Base-by-base conservation (phyloP, 2,797 vertebrate genomes). In the Anguilla marmorata region DNA sequence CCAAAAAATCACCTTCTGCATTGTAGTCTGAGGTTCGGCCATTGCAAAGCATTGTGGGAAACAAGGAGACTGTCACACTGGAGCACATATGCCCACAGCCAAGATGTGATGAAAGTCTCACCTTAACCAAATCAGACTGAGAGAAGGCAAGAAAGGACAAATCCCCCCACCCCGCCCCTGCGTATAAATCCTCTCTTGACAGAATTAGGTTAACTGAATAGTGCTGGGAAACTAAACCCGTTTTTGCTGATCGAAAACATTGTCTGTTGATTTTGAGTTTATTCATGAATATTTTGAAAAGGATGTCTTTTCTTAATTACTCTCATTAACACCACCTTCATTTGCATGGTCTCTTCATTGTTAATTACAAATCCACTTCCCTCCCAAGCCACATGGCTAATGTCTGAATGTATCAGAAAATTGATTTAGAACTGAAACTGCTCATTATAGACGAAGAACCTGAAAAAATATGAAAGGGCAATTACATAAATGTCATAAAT, bases 391-490 rank as follows among this genome's bases (percentile, higher is more conserved):
- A 84, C 80, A 37, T 82, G 89, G 86, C 86, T 86, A 48, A 14
- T 87, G 88, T 91, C 88, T 90, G 90, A 91, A 92, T 92, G 90
- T 85, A 90, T 94, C 91, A 90, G 87, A 63, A 90, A 91, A 92
- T 92, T 90, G 92, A 90, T 92, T 86, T 88, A 72, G 2, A n/a
- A 52, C 50, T 87, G 87, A 60, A 74, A 66, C 63, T 16, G 37
- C 88, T 90, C 52, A 90, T 92, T 92, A 85, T 93, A 94, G 93
- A 91, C 92, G 91, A 89, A 90, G 83, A 87, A 89, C 84, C 50
- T 86, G 80, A 87, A 80, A 80, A 79, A 33, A 41, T 86, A n/a
- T 8, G 37, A 45, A 89, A 87, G 63, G 0, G 84, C 69, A 30
- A 80, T 89, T 88, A 91, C 86, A 86, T 8, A 9, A 85, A 90